Percentiles rank a stretch among this genome's conserved stretches.
phyloP scores from a whole-genome alignment of 2,797 vertebrate genomes.

The Dallia pectoralis region DNA sequence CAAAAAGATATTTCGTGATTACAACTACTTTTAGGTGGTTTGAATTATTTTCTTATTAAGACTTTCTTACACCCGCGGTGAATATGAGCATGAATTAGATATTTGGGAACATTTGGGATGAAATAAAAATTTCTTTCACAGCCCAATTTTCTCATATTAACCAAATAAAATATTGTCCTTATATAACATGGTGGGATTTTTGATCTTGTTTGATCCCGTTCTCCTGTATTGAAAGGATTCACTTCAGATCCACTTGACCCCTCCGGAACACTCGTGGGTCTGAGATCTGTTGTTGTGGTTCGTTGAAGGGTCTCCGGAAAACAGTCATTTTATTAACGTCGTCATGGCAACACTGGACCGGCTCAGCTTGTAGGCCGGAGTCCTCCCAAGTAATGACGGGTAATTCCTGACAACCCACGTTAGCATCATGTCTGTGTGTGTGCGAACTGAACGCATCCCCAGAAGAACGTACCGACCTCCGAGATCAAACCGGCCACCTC shows the following conservation, averaged over 20 bases:
- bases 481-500: neutral
- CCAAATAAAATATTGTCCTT: neutral
- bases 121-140: too few relatives aligned
- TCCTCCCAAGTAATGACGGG: neutral
- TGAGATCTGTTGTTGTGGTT: neutral
- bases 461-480: neutral
- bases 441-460: neutral
- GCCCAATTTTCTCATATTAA: too few relatives aligned
- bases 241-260: neutral
- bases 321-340: neutral
- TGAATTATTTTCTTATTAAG: too few relatives aligned
- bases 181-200: neutral
- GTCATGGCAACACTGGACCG: neutral
- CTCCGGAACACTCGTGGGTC: neutral
- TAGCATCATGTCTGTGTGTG: conserved; percentile 7
- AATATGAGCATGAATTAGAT: too few relatives aligned
- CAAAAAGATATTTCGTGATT: too few relatives aligned
- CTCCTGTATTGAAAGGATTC: neutral
- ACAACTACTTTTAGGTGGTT: too few relatives aligned
- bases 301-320: neutral
- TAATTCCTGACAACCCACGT: neutral
- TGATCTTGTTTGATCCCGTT: neutral
- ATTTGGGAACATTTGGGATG: too few relatives aligned
- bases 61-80: too few relatives aligned
- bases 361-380: neutral